Base-by-base conservation (phyloP, 2,113 vertebrate genomes). In the Sarotherodon lohbergeri region DNA sequence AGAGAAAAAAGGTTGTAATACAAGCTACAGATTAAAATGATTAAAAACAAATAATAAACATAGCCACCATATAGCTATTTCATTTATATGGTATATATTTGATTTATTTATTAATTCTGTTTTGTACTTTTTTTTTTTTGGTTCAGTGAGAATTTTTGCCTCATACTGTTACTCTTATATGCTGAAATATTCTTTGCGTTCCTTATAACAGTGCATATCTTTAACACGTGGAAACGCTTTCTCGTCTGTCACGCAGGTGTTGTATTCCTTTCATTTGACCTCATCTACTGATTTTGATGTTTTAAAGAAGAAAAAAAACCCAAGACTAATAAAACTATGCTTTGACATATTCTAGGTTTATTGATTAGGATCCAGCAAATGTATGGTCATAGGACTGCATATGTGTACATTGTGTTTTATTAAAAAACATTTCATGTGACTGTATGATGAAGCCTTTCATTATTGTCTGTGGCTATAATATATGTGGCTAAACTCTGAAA, bases 81-180 rank as follows among this genome's bases (percentile, higher is more conserved):
- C 95, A 96, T 97, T 97, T 96, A 96, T 96, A 96, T 96, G 96
- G 95, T 97, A 96, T 97, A 96, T 97, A 97, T 96, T 97, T 97
- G 96, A 96, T 96, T 97, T 97, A 97, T 97, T 97, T 97, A 97
- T 97, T 97, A 95, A 97, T 95, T 96, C 93, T 89, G 91, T 97
- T 96, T 97, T 96, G 93, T 97, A 96, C 94, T 95, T 95, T 96
- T 91, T 95, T 91, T 95, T 55, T 96, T 90, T 96, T 94, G 94
- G 95, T 96, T 96, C 92, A 71, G 94, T 96, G 95, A 96, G 86
- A 93, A 84, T 86, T 89, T 96, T 94, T 95, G 95, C 94, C 94
- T 96, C 90, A 93, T 95, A 87, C 94, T 95, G 94, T 95, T 95
- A 94, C 91, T 95, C 91, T 92, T 96, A 95, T 96, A 95, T 95